A percentile compares a stretch with the other conserved stretches of the same genome.
phyloP scores from a whole-genome alignment of 2,888 invertebrate species.

The Harmothoe impar region DNA sequence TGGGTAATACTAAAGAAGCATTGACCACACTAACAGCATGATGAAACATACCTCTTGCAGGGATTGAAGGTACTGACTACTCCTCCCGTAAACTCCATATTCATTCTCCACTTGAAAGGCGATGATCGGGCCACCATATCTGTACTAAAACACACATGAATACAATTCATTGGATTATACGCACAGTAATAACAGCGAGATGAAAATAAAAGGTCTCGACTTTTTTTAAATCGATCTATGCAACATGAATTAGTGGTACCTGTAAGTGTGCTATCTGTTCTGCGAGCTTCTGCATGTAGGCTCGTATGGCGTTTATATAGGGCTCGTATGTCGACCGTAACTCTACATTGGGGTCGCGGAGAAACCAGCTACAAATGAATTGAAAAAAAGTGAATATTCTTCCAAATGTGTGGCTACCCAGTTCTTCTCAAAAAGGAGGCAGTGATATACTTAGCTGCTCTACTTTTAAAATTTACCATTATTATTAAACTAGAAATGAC shows the following conservation, averaged over 20 bases:
- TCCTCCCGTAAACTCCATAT: constrained; percentile 30
- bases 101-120: constrained; percentile 63
- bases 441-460: too few species aligned
- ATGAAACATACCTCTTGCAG: not conserved
- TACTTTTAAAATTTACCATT: too few species aligned
- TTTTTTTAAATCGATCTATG: too few species aligned
- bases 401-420: too few species aligned
- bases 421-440: too few species aligned
- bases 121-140: constrained; percentile 58
- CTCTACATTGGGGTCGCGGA: constrained; percentile 85
- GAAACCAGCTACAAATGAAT: constrained; percentile 83
- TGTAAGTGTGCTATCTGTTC: constrained; percentile 84
- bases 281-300: constrained; percentile 83
- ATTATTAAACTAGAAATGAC: too few species aligned
- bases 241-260: constrained; percentile 71
- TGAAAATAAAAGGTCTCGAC: too few species aligned
- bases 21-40: too few species aligned
- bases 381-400: not conserved
- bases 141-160: constrained; percentile 46
- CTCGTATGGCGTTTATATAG: constrained; percentile 82
- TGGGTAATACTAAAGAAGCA: too few species aligned
- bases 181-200: not conserved
- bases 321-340: constrained; percentile 83
- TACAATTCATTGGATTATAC: too few species aligned
- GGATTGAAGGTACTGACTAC: not conserved